phyloP scores from a whole-genome alignment of 1,140 invertebrate species.

The Bombus breviceps region DNA sequence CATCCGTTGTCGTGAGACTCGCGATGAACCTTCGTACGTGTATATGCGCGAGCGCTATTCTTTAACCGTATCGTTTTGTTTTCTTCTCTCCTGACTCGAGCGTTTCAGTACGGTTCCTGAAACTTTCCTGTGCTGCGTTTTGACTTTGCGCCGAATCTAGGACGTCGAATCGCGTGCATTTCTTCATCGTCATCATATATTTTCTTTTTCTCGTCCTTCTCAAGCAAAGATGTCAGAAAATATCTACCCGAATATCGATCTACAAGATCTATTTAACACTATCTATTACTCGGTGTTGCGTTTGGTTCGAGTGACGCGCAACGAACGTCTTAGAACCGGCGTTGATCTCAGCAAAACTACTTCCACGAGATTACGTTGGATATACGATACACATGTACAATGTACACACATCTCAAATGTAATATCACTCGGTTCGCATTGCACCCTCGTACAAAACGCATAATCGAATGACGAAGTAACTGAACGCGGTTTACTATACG shows the following conservation, averaged over 20 bases:
- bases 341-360: background rate
- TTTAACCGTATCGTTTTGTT: slow-evolving; percentile 2
- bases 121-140: slow-evolving; percentile 4
- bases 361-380: slow-evolving; percentile 44
- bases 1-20: slow-evolving; percentile 29
- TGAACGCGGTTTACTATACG: slow-evolving; percentile 73
- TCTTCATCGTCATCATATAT: slow-evolving; percentile 4
- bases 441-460: slow-evolving; percentile 78
- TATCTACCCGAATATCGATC: background rate
- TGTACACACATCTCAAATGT: slow-evolving; percentile 20
- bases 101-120: background rate
- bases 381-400: slow-evolving; percentile 28
- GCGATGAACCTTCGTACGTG: slow-evolving; percentile 35
- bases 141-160: slow-evolving; percentile 16
- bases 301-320: background rate
- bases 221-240: background rate
- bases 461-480: slow-evolving; percentile 74
- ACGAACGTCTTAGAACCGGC: background rate
- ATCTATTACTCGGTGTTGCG: background rate
- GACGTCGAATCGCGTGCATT: slow-evolving; percentile 16
- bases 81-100: background rate
- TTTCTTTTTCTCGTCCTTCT: background rate
- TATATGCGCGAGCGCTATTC: slow-evolving; percentile 58
- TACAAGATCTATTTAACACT: background rate
- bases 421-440: slow-evolving; percentile 76